A percentile compares a stretch with the other conserved stretches of the same genome.
phyloP scores from a whole-genome alignment of 1,140 invertebrate species.

The Triops longicaudatus region DNA sequence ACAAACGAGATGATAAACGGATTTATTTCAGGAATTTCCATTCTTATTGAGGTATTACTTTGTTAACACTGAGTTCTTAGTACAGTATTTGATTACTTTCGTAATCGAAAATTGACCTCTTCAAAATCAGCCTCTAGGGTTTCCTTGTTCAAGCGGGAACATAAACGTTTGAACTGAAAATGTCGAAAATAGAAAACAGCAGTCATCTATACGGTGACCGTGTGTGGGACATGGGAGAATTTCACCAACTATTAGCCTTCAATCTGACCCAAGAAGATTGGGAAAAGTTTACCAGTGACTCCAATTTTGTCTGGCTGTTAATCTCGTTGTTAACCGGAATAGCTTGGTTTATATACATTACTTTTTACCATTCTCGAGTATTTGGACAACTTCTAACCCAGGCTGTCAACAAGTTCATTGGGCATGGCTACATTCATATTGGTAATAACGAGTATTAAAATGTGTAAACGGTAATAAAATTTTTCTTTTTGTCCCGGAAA shows the following conservation, averaged over 20 bases:
- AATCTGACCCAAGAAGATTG: constrained; percentile 47
- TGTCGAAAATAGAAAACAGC: not conserved
- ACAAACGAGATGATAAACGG: too few species aligned
- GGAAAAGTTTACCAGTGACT: constrained; percentile 55
- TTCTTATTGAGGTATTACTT: too few species aligned
- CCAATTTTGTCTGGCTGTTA: constrained; percentile 70
- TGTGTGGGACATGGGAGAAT: constrained; percentile 21
- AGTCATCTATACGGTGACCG: not conserved
- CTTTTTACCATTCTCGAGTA: constrained; percentile 89
- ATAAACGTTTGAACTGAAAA: not conserved
- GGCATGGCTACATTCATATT: constrained; percentile 79
- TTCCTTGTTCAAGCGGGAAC: not conserved
- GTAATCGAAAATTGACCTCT: too few species aligned
- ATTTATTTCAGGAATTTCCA: too few species aligned
- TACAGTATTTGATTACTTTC: too few species aligned
- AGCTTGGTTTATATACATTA: constrained; percentile 85
- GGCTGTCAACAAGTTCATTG: constrained; percentile 76
- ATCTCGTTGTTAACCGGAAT: constrained; percentile 70
- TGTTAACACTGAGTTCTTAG: too few species aligned
- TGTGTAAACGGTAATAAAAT: not conserved
- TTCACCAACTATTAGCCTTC: constrained; percentile 10
- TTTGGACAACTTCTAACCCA: constrained; percentile 81
- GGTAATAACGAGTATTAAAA: constrained; percentile 51
- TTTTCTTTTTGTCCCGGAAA: constrained; percentile 28
- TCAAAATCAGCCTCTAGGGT: too few species aligned